Base-by-base conservation (phyloP, 2,797 vertebrate species). In the Mormyrops boulengeri region DNA sequence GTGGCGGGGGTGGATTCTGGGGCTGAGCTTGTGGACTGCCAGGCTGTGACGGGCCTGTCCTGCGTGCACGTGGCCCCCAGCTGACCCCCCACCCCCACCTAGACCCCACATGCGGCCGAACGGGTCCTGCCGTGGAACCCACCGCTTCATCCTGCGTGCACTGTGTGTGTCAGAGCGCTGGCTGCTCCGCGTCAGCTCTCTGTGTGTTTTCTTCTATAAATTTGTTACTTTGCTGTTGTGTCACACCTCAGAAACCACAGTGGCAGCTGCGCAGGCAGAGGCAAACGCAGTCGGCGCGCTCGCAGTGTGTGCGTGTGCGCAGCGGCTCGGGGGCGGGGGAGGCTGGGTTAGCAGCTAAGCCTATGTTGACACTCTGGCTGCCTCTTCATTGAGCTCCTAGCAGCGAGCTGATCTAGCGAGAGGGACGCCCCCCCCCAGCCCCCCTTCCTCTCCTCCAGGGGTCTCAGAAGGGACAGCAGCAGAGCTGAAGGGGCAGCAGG, bases 1-100 rank as follows among this genome's bases (percentile, higher is more conserved):
- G 38, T 92, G 91, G 95, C 95, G 95, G 95, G 94, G 95, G 96
- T 95, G 96, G 96, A 96, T 95, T 95, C 94, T 92, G 94, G 94
- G 94, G 55, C 87, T 47, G 69, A 82, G 85, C 87, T 60, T 91
- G 89, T 69, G 86, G 89, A 53, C 91, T 82, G 90, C 88, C 89
- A 93, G 89, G 90, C 85, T 90, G 90, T 89, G 88, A 88, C 62
- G 26, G 89, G 38, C 49, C 86, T 5, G 82, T 85, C 62, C n/a
- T 77, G 53, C 22, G 34, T 22, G 77, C 77, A 57, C 52, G 30
- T 50, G 77, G 77, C 80, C 62, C 62, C 62, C 30, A 34, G 41
- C 38, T 11, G 80, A 26, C 80, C 47, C 34, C 38, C 77, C 41
- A 14, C 34, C 7, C 44, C 80, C 47, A 22, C 1, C 49, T 34